These are phyloP conservation scores for Leucosticte australis DNA, from an alignment of 2,113 vertebrate genomes.

Conservation along the genomic window DNA sequence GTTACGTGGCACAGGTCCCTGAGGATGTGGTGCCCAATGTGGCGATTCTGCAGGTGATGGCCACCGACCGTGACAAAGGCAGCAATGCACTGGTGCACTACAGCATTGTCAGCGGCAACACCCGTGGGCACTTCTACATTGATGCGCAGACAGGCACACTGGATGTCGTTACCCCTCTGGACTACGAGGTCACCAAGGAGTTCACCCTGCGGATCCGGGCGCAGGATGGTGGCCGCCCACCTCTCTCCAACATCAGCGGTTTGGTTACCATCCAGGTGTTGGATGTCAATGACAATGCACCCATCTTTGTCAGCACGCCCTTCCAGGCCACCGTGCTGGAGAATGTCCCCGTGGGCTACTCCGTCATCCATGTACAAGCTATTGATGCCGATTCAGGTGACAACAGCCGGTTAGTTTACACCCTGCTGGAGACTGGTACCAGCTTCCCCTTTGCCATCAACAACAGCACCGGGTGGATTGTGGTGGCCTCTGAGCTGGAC, in stretches of 20 bases:
- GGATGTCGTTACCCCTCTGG: conserved; percentile 88
- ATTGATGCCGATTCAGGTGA: conserved; percentile 91
- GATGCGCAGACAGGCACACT: conserved; percentile 90
- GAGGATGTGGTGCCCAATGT: conserved; percentile 84
- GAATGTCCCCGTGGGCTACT: conserved; percentile 90
- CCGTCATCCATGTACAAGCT: conserved; percentile 91
- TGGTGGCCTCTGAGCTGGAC: conserved; percentile 89
- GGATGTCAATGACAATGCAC: conserved; percentile 92
- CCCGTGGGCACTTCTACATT: conserved; percentile 92
- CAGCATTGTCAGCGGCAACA: conserved; percentile 96
- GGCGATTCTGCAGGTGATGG: conserved; percentile 84
- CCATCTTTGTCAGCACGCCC: conserved; percentile 94
- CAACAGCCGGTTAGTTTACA: conserved; percentile 88
- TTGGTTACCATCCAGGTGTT: conserved; percentile 91
- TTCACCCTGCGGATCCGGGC: conserved; percentile 88
- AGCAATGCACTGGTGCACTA: conserved; percentile 92
- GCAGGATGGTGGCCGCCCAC: conserved; percentile 91
- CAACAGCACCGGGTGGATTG: conserved; percentile 93
- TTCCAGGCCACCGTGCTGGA: conserved; percentile 94
- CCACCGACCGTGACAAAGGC: conserved; percentile 87
- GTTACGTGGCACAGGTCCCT: conserved; percentile 86
- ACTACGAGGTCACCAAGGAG: conserved; percentile 92
- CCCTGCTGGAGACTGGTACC: conserved; percentile 76
- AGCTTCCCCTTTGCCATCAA: conserved; percentile 90
- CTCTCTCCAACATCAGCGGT: conserved; percentile 91